Conservation (phyloP, 1,140 invertebrate species). For the Papilio aristodemus region DNA sequence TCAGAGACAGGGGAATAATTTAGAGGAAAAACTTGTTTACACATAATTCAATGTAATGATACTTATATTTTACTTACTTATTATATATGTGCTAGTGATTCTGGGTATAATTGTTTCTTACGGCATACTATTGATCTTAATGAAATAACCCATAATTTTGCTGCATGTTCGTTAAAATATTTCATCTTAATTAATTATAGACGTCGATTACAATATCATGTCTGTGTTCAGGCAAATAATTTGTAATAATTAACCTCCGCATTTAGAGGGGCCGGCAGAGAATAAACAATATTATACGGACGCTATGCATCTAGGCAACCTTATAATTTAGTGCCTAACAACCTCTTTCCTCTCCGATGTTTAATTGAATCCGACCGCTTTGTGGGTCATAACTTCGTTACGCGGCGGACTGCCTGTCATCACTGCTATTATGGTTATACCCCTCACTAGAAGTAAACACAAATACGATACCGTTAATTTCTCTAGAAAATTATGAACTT, state of each 20-base stretch:
- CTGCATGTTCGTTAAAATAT: not conserved
- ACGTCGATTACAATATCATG: conserved; percentile 1
- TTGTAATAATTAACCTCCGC: conserved; percentile 30
- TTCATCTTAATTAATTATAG: conserved; percentile 16
- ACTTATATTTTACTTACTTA: no score
- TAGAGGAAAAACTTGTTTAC: no score
- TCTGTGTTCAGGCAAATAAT: conserved; percentile 22
- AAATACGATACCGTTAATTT: conserved; percentile 10
- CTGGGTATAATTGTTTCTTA: not conserved
- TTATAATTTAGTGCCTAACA: conserved; percentile 65
- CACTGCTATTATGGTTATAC: conserved; percentile 52
- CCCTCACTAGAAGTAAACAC: conserved; percentile 35
- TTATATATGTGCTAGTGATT: no score
- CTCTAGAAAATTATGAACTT: not conserved
- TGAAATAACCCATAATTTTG: not conserved
- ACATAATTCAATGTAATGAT: no score
- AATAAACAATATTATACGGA: conserved; percentile 62
- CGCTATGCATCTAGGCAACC: conserved; percentile 42
- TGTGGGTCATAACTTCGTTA: conserved; percentile 61
- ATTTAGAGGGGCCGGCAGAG: conserved; percentile 50
- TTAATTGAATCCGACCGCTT: conserved; percentile 65
- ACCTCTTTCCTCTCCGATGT: conserved; percentile 54
- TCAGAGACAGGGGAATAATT: no score
- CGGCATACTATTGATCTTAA: not conserved
- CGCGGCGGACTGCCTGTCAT: conserved; percentile 50